Base-by-base conservation (phyloP, 2,113 vertebrate genomes). In the Crotalus horridus region DNA sequence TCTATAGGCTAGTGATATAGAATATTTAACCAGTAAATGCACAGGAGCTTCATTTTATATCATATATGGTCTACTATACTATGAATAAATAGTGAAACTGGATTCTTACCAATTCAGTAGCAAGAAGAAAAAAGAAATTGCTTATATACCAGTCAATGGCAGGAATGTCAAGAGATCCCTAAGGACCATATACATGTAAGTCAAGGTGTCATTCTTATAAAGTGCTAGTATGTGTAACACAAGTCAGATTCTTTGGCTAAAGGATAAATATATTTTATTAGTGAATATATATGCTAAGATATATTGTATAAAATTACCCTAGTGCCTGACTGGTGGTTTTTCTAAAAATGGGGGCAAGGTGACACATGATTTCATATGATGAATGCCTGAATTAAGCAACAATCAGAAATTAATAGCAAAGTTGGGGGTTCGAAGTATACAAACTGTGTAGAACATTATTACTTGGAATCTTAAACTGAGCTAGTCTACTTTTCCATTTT, bases 181-280 rank as follows among this genome's bases (percentile, higher is more conserved):
- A 54, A 55, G 43, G 89, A 94, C 43, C 91, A 86, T 8, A 29
- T 0, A 0, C 64, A 13, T 13, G 64, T 92, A 13, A 92, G 55
- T 85, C 8, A 51, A 51, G 8, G 48, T 51, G 48, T 74, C 43
- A 93, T 39, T 92, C 93, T 92, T 64, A 33, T 24, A 74, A 85
- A 11, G 12, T 95, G 88, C 46, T 59, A 39, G 86, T 39, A 88
- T 58, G 85, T 93, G 54, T 95, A 95, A 96, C 64, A 46, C 91
- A 56, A 59, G 2, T 54, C 26, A 55, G 85, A 29, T 46, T 26
- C 3, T 54, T 23, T 86, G 7, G 8, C 39, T 90, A 61, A 92
- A 54, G 8, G 29, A 92, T 15, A 61, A 2, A 59, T 43, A 69
- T 15, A 2, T 24, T 13, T 54, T 64, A n/a, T 24, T 88, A 39